Percentiles rank a stretch among this genome's conserved stretches.
These are phyloP conservation scores for Vidua chalybeata DNA, from an alignment of 2,113 vertebrate genomes.

Conservation along the genomic window DNA sequence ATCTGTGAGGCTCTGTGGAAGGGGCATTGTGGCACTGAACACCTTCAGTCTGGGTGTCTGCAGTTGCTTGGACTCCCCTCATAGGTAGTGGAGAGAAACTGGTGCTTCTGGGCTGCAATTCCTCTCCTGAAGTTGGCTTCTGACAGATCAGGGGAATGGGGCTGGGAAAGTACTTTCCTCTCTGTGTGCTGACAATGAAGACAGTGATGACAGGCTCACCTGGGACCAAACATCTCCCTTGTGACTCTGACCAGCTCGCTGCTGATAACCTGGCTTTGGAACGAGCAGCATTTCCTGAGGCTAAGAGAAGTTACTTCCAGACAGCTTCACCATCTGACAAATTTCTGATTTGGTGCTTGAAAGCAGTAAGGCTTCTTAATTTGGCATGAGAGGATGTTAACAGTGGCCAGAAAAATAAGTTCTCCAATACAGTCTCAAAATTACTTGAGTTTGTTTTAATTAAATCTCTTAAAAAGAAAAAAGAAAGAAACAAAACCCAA, in stretches of 20 bases:
- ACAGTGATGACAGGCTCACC: not conserved
- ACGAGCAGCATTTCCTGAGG: rapidly evolving
- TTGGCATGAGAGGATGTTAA: not conserved
- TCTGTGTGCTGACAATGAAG: not conserved
- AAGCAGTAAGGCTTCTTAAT: not conserved
- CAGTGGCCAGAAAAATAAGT: not conserved
- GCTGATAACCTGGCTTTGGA: not conserved
- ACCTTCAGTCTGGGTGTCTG: not conserved
- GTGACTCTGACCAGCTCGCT: not conserved
- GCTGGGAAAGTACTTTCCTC: not conserved
- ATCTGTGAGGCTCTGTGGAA: not conserved
- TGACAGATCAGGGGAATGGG: not conserved
- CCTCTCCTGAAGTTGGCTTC: not conserved
- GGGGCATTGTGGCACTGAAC: rapidly evolving
- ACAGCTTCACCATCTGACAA: not conserved
- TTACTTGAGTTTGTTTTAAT: not conserved
- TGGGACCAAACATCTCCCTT: not conserved
- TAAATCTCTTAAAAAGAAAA: not conserved
- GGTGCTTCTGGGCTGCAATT: not conserved
- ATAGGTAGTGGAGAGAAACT: not conserved
- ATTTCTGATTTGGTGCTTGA: not conserved
- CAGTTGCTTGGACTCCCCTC: not conserved
- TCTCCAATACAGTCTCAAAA: not conserved
- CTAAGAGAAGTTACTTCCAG: not conserved
- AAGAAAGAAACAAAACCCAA: not conserved